Evolutionary conservation across 2,888 invertebrate species (phyloP), one percentile per base, ranked within the genome.

Genomic region (Hipparchia semele): DNA sequence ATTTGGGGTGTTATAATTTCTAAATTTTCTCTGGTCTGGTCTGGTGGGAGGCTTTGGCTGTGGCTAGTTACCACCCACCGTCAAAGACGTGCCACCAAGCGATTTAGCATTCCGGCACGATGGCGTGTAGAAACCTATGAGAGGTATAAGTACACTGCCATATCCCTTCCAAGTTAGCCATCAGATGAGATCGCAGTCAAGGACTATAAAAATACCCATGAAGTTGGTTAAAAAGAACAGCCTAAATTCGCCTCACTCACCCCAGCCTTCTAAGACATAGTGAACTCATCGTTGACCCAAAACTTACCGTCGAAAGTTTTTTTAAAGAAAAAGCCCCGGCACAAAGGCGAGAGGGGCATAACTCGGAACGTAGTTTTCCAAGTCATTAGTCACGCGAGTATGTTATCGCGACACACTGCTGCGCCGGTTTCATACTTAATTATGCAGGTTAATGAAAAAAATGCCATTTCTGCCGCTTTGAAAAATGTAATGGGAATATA

Each of bases 311-410:
- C 59, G 60, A 67, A 74, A 77, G 71, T 80, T 83, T 79, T 85
- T 82, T 33, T 23, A 84, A 84, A 85, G 83, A 84, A 86, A 85
- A 86, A 82, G 81, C 83, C 81, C 83, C 78, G 75, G 73, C 66
- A 75, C 72, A 73, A 75, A 73, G 61, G 70, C 70, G 64, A 76
- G 78, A 71, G 70, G 76, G 77, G 78, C 77, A 80, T 81, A 81
- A 82, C 82, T 82, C 80, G 76, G 80, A 81, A 83, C 82, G 80
- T 84, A 83, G 83, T 86, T 86, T 84, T 79, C 82, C 76, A 75
- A 84, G 83, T 86, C 84, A 88, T 88, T 88, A 88, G 86, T 88
- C 84, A 86, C 84, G 75, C 74, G 73, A 75, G 72, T 72, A 72
- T 73, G 76, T 69, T 69, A 70, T 53, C 39, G 69, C 61, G 74